Evolutionary conservation across 2,113 vertebrate genomes (phyloP), one percentile per base, ranked within the genome.

Genomic region (Ptychochromis oligacanthus): DNA sequence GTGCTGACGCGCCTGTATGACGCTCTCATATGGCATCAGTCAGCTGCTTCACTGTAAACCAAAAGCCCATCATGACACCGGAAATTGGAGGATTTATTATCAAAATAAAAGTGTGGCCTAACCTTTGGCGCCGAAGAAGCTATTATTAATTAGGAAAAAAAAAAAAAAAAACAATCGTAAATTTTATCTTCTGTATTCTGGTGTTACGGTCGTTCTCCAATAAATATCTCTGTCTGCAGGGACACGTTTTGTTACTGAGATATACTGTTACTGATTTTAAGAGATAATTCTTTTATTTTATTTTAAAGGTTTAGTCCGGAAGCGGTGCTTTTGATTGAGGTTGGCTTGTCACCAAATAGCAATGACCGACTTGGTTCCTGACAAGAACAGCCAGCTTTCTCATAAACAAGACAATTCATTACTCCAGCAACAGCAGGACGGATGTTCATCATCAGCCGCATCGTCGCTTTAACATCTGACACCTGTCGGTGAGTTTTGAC

Each of bases 401-500:
- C 28, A 7, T 6, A 77, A 79, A 70, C 46, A 43, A 72, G 15
- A 54, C 11, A 20, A 52, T 18, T 77, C 4, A 4, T 65, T 6
- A 17, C 55, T 46, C 5, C 26, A 22, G 28, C 36, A 28, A 40
- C 62, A 80, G 26, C 46, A 61, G 81, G 55, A 72, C 90, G 92
- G 86, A 94, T 93, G 90, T 86, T 61, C 61, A 43, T 83, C 85
- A 9, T 61, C 75, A 61, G 38, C 87, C 15, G 8, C 46, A 24
- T 49, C 72, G 20, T 82, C 85, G 12, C 81, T 12, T 6, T 67
- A 54, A 77, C 77, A 36, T 80, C 85, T 64, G 85, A 87, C 85
- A 75, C 17, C 76, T 55, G 59, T 79, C 20, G 93, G 95, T 96
- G 90, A 95, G 94, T 93, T 87, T 54, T 22, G 20, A 34, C 38